Evolutionary conservation across 2,888 invertebrate genomes (phyloP).

Genomic region (Drosophila incognita): DNA sequence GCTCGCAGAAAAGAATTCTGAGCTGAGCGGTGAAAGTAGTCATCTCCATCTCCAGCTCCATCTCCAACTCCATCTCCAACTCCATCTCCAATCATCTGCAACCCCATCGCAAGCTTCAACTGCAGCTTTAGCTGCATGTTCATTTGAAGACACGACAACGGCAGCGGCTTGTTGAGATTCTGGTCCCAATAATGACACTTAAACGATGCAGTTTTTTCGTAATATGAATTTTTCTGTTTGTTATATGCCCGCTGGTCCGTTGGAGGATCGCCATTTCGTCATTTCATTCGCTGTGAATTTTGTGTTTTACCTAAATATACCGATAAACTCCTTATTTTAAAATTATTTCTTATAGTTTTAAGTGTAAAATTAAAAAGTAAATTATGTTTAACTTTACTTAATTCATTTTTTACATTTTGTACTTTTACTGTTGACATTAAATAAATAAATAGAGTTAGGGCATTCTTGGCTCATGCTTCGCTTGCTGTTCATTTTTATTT

Average conservation of each 20-base stretch:
- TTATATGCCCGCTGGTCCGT: constrained; percentile 27
- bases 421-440: too few species aligned
- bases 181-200: constrained; percentile 79
- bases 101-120: constrained; percentile 13
- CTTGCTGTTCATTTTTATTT: too few species aligned
- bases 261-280: constrained; percentile 15
- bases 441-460: too few species aligned
- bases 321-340: too few species aligned
- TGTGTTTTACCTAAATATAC: too few species aligned
- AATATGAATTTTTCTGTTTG: constrained; percentile 79
- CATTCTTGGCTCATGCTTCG: too few species aligned
- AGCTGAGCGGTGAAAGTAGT: constrained; percentile 70
- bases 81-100: constrained; percentile 45
- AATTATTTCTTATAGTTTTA: too few species aligned
- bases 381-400: too few species aligned
- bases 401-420: too few species aligned
- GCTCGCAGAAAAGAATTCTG: constrained; percentile 68
- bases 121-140: constrained; percentile 34
- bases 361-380: too few species aligned
- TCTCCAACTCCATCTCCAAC: constrained; percentile 50
- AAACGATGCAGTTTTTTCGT: constrained; percentile 79
- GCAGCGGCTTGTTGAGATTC: constrained; percentile 74
- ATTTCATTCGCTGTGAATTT: too few species aligned
- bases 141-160: constrained; percentile 50
- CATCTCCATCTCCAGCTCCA: constrained; percentile 55